These are phyloP conservation scores for Lophotriccus pileatus DNA, from an alignment of 2,797 vertebrate species.

Conservation along the genomic window DNA sequence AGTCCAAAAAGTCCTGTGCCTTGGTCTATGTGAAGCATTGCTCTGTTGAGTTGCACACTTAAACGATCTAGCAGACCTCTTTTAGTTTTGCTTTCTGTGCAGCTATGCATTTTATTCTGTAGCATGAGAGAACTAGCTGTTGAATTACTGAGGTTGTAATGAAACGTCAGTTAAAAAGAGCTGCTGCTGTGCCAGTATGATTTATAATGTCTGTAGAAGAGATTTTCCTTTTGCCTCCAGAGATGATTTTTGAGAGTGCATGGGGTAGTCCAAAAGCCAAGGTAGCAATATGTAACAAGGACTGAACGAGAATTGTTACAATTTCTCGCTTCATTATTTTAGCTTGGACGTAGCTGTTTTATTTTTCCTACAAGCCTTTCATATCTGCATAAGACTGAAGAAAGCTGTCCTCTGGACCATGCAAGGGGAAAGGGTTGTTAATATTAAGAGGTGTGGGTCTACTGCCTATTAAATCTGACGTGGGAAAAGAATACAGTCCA, in stretches of 20 bases:
- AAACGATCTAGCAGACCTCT: background rate
- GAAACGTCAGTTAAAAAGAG: background rate
- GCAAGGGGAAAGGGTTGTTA: background rate
- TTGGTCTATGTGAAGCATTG: rapidly evolving
- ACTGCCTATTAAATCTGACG: background rate
- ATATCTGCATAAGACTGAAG: background rate
- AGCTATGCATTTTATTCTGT: background rate
- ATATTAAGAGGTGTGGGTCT: background rate
- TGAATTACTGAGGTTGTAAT: background rate
- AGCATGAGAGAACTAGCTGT: background rate
- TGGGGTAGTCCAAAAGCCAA: background rate
- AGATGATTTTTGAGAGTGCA: background rate
- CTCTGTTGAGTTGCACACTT: background rate
- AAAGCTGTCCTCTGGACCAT: background rate
- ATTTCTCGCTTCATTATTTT: background rate
- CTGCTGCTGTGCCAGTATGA: background rate
- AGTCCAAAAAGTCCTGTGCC: background rate
- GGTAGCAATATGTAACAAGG: background rate
- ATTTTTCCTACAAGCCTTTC: background rate
- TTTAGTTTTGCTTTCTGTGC: background rate
- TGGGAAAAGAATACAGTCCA: background rate
- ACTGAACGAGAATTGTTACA: background rate
- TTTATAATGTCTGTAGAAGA: background rate
- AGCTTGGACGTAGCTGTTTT: background rate
- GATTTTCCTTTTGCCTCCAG: background rate